Evolutionary conservation across 2,888 invertebrate genomes (phyloP).

Genomic region (Lacanobia wlatinum): DNA sequence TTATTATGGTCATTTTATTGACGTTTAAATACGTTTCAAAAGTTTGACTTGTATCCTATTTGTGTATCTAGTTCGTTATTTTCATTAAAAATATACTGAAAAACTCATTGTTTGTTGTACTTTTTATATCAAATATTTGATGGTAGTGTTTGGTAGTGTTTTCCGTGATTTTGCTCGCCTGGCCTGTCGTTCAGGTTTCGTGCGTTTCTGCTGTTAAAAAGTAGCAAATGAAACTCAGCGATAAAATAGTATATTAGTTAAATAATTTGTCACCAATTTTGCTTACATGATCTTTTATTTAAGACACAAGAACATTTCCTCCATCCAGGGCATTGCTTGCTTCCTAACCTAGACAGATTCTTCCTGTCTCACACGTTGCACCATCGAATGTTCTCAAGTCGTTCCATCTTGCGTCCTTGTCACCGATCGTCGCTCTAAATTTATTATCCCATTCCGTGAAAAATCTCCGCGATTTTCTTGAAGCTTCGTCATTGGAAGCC

Average conservation of each 20-base stretch:
- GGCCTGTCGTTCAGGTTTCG: too few species aligned
- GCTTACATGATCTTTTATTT: too few species aligned
- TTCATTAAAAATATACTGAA: background rate
- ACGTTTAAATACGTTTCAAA: conserved; percentile 8
- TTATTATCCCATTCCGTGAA: conserved; percentile 76
- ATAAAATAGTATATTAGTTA: too few species aligned
- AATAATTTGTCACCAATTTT: background rate
- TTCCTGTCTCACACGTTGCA: conserved; percentile 26
- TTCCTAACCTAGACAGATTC: conserved; percentile 48
- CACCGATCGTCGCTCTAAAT: conserved; percentile 68
- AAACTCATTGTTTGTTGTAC: too few species aligned
- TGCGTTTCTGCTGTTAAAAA: too few species aligned
- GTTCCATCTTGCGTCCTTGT: conserved; percentile 43
- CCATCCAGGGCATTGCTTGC: background rate
- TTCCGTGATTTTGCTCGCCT: too few species aligned
- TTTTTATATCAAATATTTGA: too few species aligned
- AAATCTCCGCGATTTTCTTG: conserved; percentile 77
- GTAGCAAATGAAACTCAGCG: too few species aligned
- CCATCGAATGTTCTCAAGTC: conserved; percentile 16
- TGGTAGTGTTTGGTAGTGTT: too few species aligned
- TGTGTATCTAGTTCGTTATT: background rate
- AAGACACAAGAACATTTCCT: background rate
- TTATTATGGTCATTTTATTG: background rate
- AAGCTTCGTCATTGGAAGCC: conserved; percentile 57
- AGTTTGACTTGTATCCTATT: background rate